Conservation (phyloP, 1,140 invertebrate genomes). For the Megalonaias nervosa region DNA sequence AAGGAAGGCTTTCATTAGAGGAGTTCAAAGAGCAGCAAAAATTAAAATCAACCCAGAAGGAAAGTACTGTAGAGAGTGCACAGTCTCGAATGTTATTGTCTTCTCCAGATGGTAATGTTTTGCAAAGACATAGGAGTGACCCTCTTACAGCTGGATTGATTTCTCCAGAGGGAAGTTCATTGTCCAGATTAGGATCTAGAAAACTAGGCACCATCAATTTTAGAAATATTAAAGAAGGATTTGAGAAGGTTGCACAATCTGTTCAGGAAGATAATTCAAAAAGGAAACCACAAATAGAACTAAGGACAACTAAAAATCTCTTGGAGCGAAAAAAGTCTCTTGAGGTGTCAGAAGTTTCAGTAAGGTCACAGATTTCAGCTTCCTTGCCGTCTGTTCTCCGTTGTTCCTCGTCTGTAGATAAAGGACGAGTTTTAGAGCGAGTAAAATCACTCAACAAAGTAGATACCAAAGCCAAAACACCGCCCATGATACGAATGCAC, state of each 20-base stretch:
- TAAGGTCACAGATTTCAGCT: slow-evolving; percentile 4
- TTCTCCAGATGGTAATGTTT: neutral
- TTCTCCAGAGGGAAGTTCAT: neutral
- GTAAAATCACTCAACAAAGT: slow-evolving; percentile 28
- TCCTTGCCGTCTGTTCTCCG: slow-evolving; percentile 3
- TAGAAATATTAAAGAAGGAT: slow-evolving; percentile 31
- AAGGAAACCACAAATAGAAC: slow-evolving; percentile 17
- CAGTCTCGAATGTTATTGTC: neutral
- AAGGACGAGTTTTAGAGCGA: slow-evolving; percentile 18
- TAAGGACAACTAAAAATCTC: slow-evolving; percentile 8
- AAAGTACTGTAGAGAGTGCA: slow-evolving; percentile 17
- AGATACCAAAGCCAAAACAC: slow-evolving; percentile 27
- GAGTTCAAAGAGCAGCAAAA: slow-evolving; percentile 16
- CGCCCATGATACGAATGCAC: slow-evolving; percentile 9
- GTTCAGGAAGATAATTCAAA: slow-evolving; percentile 8
- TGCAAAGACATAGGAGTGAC: neutral
- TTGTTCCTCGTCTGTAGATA: slow-evolving; percentile 1
- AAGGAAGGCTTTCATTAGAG: slow-evolving; percentile 26
- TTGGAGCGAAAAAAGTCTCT: slow-evolving; percentile 35
- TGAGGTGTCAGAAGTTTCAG: slow-evolving; percentile 13
- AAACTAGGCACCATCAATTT: slow-evolving; percentile 27
- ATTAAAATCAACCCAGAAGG: slow-evolving; percentile 6
- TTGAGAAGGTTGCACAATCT: slow-evolving; percentile 11
- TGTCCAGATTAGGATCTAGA: slow-evolving; percentile 18
- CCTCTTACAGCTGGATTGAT: neutral